These are phyloP conservation scores for Spodoptera exigua DNA, from an alignment of 2,888 invertebrate species.

Conservation along the genomic window DNA sequence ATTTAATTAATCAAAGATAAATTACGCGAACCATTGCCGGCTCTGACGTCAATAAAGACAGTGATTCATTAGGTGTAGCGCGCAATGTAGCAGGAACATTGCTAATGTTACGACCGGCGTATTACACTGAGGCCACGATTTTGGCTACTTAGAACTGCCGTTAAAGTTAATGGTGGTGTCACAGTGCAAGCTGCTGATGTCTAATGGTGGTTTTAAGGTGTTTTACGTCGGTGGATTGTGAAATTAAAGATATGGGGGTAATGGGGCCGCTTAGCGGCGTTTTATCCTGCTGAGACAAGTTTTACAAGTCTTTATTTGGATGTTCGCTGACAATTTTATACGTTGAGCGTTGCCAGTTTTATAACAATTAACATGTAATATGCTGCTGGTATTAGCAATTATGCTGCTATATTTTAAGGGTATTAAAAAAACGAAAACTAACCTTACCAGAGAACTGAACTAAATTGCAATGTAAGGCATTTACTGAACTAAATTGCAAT, in stretches of 20 bases:
- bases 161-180: slow-evolving; percentile 53
- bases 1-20: slow-evolving; percentile 58
- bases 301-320: neutral
- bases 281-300: slow-evolving; percentile 16
- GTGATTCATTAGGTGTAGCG: slow-evolving; percentile 52
- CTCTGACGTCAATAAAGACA: slow-evolving; percentile 52
- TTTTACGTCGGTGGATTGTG: slow-evolving; percentile 22
- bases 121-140: slow-evolving; percentile 52
- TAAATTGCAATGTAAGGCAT: too few relatives aligned
- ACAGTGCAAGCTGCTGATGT: slow-evolving; percentile 44
- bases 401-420: too few relatives aligned
- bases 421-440: too few relatives aligned
- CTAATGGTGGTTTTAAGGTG: slow-evolving; percentile 25
- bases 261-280: slow-evolving; percentile 26
- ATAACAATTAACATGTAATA: too few relatives aligned
- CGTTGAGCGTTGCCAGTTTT: neutral
- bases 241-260: slow-evolving; percentile 33
- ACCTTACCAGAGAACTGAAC: too few relatives aligned
- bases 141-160: slow-evolving; percentile 52
- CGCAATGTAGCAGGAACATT: slow-evolving; percentile 53
- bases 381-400: too few relatives aligned
- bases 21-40: slow-evolving; percentile 52
- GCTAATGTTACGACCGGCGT: slow-evolving; percentile 51
- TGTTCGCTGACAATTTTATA: neutral
- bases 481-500: too few relatives aligned